Conservation (phyloP, 1,140 invertebrate species). For the Cheumatopsyche charites region DNA sequence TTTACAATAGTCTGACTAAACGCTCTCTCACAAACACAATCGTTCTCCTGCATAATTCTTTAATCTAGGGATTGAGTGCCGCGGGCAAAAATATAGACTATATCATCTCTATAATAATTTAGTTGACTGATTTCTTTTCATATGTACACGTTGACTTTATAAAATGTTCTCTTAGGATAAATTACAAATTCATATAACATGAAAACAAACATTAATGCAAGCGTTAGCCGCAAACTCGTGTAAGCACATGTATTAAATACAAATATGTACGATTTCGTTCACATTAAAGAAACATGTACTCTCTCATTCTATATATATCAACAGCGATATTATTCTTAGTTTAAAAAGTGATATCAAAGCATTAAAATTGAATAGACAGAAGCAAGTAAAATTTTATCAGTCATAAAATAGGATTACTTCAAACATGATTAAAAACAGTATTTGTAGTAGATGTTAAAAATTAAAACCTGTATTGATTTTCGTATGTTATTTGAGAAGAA, state of each 20-base stretch:
- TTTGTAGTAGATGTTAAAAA: too few species aligned
- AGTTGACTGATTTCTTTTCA: slow-evolving; percentile 27
- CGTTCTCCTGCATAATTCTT: slow-evolving; percentile 12
- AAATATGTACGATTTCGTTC: neutral
- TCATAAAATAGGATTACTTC: too few species aligned
- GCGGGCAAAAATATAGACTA: slow-evolving; percentile 32
- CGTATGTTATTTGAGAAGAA: too few species aligned
- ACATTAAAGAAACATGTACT: too few species aligned
- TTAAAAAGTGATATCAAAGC: too few species aligned
- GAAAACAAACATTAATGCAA: slow-evolving; percentile 9
- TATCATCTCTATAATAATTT: slow-evolving; percentile 16
- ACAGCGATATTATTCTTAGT: too few species aligned
- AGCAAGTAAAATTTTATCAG: too few species aligned
- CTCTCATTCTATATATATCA: too few species aligned
- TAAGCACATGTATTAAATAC: slow-evolving; percentile 14
- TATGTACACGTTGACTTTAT: slow-evolving; percentile 46
- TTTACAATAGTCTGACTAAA: neutral
- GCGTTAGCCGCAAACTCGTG: slow-evolving; percentile 1
- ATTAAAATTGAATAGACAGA: too few species aligned
- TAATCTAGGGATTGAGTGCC: slow-evolving; percentile 4
- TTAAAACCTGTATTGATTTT: too few species aligned
- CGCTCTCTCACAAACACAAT: slow-evolving; percentile 5
- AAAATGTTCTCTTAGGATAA: slow-evolving; percentile 47
- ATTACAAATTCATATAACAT: slow-evolving; percentile 34
- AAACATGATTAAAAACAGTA: too few species aligned